These are phyloP conservation scores for Zaprionus inermis DNA, from an alignment of 1,140 invertebrate species.

Conservation along the genomic window DNA sequence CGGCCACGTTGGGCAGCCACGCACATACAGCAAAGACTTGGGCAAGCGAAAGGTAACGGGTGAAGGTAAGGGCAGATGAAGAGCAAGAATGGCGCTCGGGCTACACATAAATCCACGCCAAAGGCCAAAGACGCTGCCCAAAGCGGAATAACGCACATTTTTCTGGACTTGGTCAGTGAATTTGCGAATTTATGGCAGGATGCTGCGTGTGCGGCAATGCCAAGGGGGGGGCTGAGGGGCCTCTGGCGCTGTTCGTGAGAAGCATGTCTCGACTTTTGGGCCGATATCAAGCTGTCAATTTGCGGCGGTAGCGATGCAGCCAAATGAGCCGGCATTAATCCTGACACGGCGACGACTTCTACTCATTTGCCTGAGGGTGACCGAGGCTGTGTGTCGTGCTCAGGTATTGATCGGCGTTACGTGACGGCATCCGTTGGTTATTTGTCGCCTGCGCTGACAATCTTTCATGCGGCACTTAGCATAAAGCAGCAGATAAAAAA, in stretches of 20 bases:
- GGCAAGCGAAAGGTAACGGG: background rate
- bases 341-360: constrained; percentile 27
- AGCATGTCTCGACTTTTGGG: constrained; percentile 4
- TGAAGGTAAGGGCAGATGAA: background rate
- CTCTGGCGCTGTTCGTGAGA: too few species aligned
- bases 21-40: constrained; percentile 19
- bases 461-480: constrained; percentile 71
- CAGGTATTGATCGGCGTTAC: constrained; percentile 51
- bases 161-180: constrained; percentile 36
- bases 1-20: constrained; percentile 19
- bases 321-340: constrained; percentile 77
- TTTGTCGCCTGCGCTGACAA: constrained; percentile 65
- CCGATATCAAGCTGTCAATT: constrained; percentile 70
- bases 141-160: constrained; percentile 61
- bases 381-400: background rate
- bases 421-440: constrained; percentile 42
- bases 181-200: constrained; percentile 49
- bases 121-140: constrained; percentile 28
- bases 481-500: constrained; percentile 55
- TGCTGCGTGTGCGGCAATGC: too few species aligned
- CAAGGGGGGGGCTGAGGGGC: too few species aligned
- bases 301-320: constrained; percentile 25
- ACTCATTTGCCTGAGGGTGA: constrained; percentile 15
- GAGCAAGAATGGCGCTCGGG: constrained; percentile 23
- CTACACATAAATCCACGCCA: constrained; percentile 67